Evolutionary conservation across 2,113 vertebrate species (phyloP).

Genomic region (Tupaia chinensis): DNA sequence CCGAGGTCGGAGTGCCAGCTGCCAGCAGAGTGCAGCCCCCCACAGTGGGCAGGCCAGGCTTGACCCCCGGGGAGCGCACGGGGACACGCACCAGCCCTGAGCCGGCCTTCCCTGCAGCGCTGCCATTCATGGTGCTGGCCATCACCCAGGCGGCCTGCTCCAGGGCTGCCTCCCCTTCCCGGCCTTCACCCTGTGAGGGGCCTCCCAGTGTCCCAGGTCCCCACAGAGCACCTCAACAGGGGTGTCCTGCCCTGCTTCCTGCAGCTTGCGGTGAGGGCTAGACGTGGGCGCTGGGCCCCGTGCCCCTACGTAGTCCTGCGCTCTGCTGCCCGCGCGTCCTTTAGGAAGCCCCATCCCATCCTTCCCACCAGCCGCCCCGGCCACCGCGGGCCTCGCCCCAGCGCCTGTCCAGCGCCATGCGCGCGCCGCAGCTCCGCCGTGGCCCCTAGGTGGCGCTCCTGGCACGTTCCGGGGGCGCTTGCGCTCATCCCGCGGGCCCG

Average conservation of each 20-base stretch:
- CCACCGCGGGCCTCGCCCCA: too few relatives aligned
- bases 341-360: background rate
- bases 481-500: too few relatives aligned
- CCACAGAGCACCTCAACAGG: too few relatives aligned
- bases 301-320: background rate
- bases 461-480: background rate
- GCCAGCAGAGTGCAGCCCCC: background rate
- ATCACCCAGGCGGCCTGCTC: background rate
- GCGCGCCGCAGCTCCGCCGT: too few relatives aligned
- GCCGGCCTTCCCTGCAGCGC: background rate
- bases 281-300: background rate
- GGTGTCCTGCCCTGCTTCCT: too few relatives aligned
- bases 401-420: too few relatives aligned
- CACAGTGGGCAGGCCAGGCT: accelerated
- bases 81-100: too few relatives aligned
- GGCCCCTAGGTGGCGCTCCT: slow-evolving; percentile 55
- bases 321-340: background rate
- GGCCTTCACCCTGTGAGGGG: background rate
- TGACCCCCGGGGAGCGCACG: too few relatives aligned
- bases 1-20: background rate
- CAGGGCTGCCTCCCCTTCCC: accelerated
- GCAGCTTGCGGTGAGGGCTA: background rate
- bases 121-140: background rate
- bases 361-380: accelerated
- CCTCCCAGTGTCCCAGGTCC: background rate